Percentiles rank a stretch among this genome's conserved stretches.
Evolutionary conservation across 2,888 invertebrate genomes (phyloP).

Genomic region (Pharmacophagus antenor): DNA sequence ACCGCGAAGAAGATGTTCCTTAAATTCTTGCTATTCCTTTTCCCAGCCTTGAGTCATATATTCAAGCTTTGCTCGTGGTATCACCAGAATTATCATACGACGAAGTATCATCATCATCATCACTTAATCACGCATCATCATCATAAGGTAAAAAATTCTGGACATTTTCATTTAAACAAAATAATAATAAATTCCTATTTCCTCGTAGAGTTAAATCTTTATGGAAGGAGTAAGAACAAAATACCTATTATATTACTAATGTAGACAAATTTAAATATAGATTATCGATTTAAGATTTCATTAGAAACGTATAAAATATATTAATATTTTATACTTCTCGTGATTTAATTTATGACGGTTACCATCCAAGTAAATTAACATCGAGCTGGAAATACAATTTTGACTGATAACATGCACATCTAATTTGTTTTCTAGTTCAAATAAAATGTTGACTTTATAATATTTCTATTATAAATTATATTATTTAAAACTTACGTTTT

Average conservation of each 20-base stretch:
- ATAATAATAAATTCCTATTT: too few species aligned
- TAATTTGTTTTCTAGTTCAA: too few species aligned
- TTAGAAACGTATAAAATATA: too few species aligned
- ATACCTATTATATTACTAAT: too few species aligned
- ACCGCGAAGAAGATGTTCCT: constrained; percentile 92
- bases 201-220: too few species aligned
- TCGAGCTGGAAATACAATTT: too few species aligned
- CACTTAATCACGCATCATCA: constrained; percentile 90
- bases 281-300: too few species aligned
- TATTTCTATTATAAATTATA: neutral
- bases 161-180: neutral
- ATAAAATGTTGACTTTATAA: too few species aligned
- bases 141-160: constrained; percentile 69
- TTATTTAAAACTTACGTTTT: neutral
- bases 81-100: constrained; percentile 85
- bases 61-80: constrained; percentile 93
- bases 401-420: neutral
- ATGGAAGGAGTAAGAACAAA: too few species aligned
- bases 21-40: constrained; percentile 89
- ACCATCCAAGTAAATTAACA: neutral
- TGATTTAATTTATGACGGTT: neutral
- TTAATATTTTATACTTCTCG: too few species aligned
- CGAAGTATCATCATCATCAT: constrained; percentile 91
- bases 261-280: too few species aligned
- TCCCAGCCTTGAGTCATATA: constrained; percentile 90